Percentiles rank a stretch among this genome's conserved stretches.
Conservation (phyloP, 2,113 vertebrate genomes). For the Bubo bubo region DNA sequence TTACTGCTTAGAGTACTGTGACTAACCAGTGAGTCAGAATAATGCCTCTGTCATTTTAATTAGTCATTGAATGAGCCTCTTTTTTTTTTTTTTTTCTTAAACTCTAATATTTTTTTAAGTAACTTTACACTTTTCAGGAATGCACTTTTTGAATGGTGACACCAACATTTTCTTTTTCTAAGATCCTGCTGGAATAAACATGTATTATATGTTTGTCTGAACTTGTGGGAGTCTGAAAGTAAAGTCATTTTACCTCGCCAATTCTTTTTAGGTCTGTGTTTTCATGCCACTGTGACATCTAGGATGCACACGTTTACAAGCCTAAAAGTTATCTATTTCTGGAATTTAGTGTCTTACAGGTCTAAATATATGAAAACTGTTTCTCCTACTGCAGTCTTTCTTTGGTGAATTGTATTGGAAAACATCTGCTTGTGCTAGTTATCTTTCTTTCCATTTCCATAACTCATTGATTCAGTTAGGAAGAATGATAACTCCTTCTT, state of each 20-base stretch:
- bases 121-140: conserved; percentile 48
- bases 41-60: conserved; percentile 72
- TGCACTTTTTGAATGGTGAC: background rate
- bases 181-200: background rate
- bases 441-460: background rate
- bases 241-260: background rate
- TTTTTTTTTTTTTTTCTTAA: conserved; percentile 31
- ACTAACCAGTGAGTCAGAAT: conserved; percentile 69
- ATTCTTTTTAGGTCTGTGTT: background rate
- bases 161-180: background rate
- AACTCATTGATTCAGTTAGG: background rate
- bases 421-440: background rate
- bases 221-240: background rate
- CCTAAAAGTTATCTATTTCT: background rate
- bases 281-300: background rate
- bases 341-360: background rate
- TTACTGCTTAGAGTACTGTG: conserved; percentile 65
- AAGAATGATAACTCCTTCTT: background rate
- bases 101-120: conserved; percentile 34
- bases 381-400: background rate
- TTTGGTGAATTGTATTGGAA: background rate
- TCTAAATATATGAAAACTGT: background rate
- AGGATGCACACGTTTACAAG: background rate
- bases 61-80: conserved; percentile 50
- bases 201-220: background rate